phyloP scores from a whole-genome alignment of 92 coral and sea anemone genomes.

The Anthopleura xanthogrammica region DNA sequence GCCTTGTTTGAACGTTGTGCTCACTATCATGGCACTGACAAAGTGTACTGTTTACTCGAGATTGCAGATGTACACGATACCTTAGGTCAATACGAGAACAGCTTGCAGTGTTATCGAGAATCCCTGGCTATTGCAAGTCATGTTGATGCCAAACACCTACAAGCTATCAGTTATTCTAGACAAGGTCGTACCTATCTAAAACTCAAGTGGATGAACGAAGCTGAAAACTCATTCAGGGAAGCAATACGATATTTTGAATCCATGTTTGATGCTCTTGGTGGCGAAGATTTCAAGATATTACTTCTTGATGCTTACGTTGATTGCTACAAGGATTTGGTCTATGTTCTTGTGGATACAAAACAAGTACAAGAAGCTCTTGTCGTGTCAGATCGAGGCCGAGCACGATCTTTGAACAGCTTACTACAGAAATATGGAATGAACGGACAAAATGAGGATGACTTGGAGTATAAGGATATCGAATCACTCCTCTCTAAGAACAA shows the following conservation, averaged over 20 bases:
- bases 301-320: conserved; percentile 5
- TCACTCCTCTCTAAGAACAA: background rate
- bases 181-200: conserved; percentile 5
- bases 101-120: conserved; percentile 15
- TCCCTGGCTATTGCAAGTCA: background rate
- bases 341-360: background rate
- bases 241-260: background rate
- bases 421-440: conserved; percentile 11
- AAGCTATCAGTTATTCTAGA: background rate
- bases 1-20: background rate
- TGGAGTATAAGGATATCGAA: conserved; percentile 7
- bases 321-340: background rate
- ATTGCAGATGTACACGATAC: conserved; percentile 1
- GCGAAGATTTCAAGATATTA: conserved; percentile 9
- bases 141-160: conserved; percentile 3
- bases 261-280: background rate
- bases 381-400: conserved; percentile 17
- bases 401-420: conserved; percentile 10
- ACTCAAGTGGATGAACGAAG: background rate
- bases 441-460: background rate
- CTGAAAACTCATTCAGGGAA: background rate
- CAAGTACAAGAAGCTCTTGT: conserved; percentile 9
- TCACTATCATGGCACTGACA: conserved; percentile 13
- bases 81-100: conserved; percentile 5
- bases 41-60: conserved; percentile 15